A percentile compares a stretch with the other conserved stretches of the same genome.
phyloP scores from a whole-genome alignment of 2,113 vertebrate species.

The Nesogale talazaci region DNA sequence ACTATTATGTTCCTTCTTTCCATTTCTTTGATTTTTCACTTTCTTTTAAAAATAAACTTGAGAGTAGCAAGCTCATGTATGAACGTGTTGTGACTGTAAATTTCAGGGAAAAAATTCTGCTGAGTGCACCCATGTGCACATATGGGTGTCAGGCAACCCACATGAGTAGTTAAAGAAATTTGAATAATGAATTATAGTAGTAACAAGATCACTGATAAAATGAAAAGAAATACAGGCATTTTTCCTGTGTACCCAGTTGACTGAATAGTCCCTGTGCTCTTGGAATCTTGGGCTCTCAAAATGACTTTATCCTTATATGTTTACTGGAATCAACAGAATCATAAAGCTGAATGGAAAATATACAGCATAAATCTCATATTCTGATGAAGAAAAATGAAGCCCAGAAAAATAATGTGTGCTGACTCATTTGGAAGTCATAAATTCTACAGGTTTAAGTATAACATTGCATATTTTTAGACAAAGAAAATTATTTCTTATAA shows the following conservation, averaged over 20 bases:
- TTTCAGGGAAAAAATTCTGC: not conserved
- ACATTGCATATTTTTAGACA: not conserved
- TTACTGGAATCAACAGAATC: not conserved
- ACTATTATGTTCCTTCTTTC: constrained; percentile 55
- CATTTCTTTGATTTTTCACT: constrained; percentile 39
- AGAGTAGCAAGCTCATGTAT: not conserved
- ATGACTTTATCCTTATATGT: not conserved
- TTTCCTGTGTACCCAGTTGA: not conserved
- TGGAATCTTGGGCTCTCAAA: not conserved
- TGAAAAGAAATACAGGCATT: not conserved
- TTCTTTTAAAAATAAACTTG: constrained; percentile 55
- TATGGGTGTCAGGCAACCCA: not conserved
- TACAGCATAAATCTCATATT: not conserved
- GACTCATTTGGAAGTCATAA: not conserved
- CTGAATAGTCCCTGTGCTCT: not conserved
- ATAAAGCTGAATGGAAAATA: not conserved
- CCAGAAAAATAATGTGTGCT: not conserved
- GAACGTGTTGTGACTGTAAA: fast-evolving
- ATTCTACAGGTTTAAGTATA: not conserved
- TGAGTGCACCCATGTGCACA: not conserved
- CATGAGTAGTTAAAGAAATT: not conserved
- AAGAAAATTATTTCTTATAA: constrained; percentile 14
- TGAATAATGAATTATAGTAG: not conserved
- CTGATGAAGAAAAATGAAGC: not conserved
- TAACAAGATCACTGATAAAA: not conserved